A percentile compares a stretch with the other conserved stretches of the same genome.
phyloP scores from a whole-genome alignment of 2,113 vertebrate genomes.

The Oncorhynchus kisutch region DNA sequence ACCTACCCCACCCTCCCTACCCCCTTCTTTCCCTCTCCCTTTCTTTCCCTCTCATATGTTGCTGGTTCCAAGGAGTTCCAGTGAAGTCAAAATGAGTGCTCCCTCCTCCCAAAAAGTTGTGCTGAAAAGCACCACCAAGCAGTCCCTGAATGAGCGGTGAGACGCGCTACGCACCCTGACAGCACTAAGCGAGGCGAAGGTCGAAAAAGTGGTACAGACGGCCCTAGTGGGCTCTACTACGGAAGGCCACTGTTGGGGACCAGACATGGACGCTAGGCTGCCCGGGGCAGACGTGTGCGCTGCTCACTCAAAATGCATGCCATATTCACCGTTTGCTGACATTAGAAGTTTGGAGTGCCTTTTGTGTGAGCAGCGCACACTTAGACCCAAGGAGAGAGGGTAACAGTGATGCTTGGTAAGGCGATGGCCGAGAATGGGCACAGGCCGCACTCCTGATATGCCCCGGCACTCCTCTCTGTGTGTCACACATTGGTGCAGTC shows the following conservation, averaged over 20 bases:
- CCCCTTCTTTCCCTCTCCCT: not conserved
- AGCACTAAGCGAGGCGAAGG: constrained; percentile 62
- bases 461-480: constrained; percentile 38
- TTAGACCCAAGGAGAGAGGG: constrained; percentile 41
- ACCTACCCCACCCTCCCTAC: not conserved
- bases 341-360: not conserved
- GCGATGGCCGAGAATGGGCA: constrained; percentile 28
- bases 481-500: constrained; percentile 16
- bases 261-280: constrained; percentile 56
- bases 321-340: not conserved
- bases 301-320: constrained; percentile 52
- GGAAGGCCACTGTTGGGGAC: constrained; percentile 59
- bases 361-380: constrained; percentile 66
- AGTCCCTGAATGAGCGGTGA: constrained; percentile 99
- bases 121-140: constrained; percentile 99
- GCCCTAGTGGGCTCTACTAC: constrained; percentile 47
- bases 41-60: not conserved
- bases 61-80: constrained; percentile 33
- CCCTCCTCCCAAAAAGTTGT: constrained; percentile 95
- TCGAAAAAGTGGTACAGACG: constrained; percentile 59
- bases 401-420: constrained; percentile 37
- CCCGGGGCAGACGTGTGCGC: constrained; percentile 53
- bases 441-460: constrained; percentile 31
- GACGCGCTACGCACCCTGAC: constrained; percentile 78
- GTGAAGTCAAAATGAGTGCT: constrained; percentile 86